Evolutionary conservation across 2,888 invertebrate species (phyloP).

Genomic region (Saturnia pavonia): DNA sequence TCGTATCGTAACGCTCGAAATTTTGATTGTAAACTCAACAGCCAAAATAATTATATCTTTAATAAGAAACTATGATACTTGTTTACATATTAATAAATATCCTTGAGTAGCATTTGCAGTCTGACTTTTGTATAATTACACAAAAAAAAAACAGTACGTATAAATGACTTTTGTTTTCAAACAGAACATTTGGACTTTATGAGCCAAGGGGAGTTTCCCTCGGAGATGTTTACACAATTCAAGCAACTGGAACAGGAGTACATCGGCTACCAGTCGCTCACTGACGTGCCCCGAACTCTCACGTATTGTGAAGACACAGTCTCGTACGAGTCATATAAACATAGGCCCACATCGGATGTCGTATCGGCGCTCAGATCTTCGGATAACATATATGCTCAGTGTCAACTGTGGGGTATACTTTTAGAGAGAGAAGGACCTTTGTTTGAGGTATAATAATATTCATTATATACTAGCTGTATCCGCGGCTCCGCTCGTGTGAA

Average conservation of each 20-base stretch:
- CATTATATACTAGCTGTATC: too few species aligned
- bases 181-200: constrained; percentile 98
- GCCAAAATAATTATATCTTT: too few species aligned
- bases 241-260: constrained; percentile 95
- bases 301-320: constrained; percentile 86
- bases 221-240: constrained; percentile 90
- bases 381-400: constrained; percentile 89
- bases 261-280: constrained; percentile 96
- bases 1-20: too few species aligned
- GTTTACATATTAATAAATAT: too few species aligned
- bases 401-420: constrained; percentile 92
- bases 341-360: constrained; percentile 88
- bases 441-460: constrained; percentile 89
- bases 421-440: constrained; percentile 90
- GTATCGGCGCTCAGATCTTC: constrained; percentile 85
- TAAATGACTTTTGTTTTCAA: not conserved
- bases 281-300: constrained; percentile 94
- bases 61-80: too few species aligned
- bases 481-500: too few species aligned
- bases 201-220: constrained; percentile 88
- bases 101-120: too few species aligned
- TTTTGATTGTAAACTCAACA: too few species aligned
- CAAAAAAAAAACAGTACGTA: not conserved
- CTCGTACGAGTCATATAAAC: constrained; percentile 80
- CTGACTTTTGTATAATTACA: too few species aligned